Percentiles rank a stretch among this genome's conserved stretches.
These are phyloP conservation scores for Lamellibrachia columna DNA, from an alignment of 2,888 invertebrate genomes.

Conservation along the genomic window DNA sequence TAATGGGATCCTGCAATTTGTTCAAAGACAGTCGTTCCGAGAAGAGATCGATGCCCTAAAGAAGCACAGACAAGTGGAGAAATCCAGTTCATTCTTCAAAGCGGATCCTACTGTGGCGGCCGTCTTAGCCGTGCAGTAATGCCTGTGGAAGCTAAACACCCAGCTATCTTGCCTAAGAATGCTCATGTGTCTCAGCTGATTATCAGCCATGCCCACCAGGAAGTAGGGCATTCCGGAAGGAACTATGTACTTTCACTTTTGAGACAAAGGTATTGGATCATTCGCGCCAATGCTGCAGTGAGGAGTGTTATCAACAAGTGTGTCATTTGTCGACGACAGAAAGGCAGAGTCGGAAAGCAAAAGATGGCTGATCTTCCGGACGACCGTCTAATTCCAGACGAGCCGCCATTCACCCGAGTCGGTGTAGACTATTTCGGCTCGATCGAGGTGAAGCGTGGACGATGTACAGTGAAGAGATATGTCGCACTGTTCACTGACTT, in stretches of 20 bases:
- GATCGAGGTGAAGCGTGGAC: constrained; percentile 19
- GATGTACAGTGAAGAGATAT: background rate
- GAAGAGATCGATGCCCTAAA: constrained; percentile 8
- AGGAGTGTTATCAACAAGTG: no score
- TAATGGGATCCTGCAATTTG: background rate
- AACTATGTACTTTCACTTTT: background rate
- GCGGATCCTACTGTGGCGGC: constrained; percentile 43
- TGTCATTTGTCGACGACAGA: no score
- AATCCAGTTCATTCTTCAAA: constrained; percentile 17
- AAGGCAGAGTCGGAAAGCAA: background rate
- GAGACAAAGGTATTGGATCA: background rate
- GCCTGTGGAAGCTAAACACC: constrained; percentile 33
- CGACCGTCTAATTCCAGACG: background rate
- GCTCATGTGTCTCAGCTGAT: constrained; percentile 23
- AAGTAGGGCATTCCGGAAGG: background rate
- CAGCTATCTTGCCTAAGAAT: constrained; percentile 44
- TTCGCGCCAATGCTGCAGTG: background rate
- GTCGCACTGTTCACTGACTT: constrained; percentile 8
- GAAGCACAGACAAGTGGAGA: background rate
- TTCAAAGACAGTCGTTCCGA: constrained; percentile 24
- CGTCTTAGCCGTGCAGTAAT: constrained; percentile 34
- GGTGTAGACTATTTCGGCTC: constrained; percentile 20
- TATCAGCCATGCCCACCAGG: no score
- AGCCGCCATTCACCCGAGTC: constrained; percentile 16
- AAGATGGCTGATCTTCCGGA: constrained; percentile 20